Evolutionary conservation across 2,888 invertebrate genomes (phyloP), one percentile per base, ranked within the genome.

Genomic region (Ichneumoninae sp.): DNA sequence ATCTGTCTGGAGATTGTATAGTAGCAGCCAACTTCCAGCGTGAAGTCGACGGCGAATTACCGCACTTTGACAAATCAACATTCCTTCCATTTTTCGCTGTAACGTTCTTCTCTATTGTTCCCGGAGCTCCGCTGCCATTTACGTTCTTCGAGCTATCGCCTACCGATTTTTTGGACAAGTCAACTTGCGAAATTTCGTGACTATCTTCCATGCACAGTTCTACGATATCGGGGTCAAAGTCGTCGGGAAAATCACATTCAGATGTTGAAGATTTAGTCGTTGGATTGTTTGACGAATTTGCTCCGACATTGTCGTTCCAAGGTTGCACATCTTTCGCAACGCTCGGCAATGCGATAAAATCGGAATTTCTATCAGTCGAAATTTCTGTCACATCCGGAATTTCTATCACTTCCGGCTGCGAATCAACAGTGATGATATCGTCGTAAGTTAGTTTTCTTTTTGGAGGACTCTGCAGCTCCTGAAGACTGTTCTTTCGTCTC

Each of bases 1-100:
- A 60, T 40, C n/a, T 16, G 19, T 66, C 57, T 3, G 76, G 33
- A 40, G 72, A 26, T 65, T 80, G 33, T 0, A 62, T 65, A 16
- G 50, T n/a, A 22, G 44, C 33, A 1, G 50, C 8, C 44, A 65
- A n/a, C 6, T 65, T 66, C 75, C 75, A 66, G 5, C 33, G 52
- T 7, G 66, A 65, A n/a, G 16, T 65, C 50, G 70, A 33, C 3
- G 68, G 19, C 10, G 47, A 40, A 33, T 68, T 16, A 8, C 40
- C 33, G 26, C 44, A 60, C 4, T 33, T 33, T 0, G 50, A 30
- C 33, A 16, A n/a, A 19, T 40, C 8, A 40, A 0, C 22, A 22
- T 19, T 4, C 13, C 26, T 60, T 30, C 13, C 19, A 8, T 22
- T 30, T 30, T 60, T 16, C 60, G 1, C 13, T 1, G 30, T 1